These are phyloP conservation scores for Odocoileus hemionus DNA, from an alignment of 2,113 vertebrate genomes.

Conservation along the genomic window DNA sequence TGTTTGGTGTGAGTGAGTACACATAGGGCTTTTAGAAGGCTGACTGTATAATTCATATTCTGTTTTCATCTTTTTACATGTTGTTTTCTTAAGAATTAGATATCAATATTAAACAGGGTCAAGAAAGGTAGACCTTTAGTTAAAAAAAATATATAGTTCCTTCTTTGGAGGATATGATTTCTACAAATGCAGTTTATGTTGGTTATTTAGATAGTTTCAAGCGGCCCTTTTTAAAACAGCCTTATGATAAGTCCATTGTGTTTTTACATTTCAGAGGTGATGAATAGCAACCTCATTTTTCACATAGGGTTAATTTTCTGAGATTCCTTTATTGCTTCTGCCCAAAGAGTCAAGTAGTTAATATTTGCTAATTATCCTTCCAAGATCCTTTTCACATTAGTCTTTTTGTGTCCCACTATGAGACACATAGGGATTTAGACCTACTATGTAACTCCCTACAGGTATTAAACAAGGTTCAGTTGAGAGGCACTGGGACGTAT, in stretches of 20 bases:
- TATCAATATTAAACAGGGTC: constrained; percentile 49
- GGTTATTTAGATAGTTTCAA: neutral
- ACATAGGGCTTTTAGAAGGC: neutral
- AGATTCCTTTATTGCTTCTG: neutral
- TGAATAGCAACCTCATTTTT: neutral
- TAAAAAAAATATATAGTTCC: neutral
- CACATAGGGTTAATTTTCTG: neutral
- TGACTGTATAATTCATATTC: constrained; percentile 6
- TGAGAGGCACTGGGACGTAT: neutral
- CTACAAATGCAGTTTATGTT: neutral
- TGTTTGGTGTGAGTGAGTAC: neutral
- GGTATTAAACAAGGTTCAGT: neutral
- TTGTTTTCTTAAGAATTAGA: constrained; percentile 26
- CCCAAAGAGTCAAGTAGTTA: neutral
- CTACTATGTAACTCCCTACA: neutral
- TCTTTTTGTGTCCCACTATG: neutral
- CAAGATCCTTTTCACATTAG: neutral
- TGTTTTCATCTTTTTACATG: constrained; percentile 30
- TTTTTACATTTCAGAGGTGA: constrained; percentile 1
- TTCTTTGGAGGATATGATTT: constrained; percentile 22
- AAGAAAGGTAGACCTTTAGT: constrained; percentile 38
- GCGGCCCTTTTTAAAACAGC: constrained; percentile 1
- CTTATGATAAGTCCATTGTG: neutral
- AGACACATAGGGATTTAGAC: neutral
- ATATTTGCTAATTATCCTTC: neutral